Evolutionary conservation across 2,113 vertebrate genomes (phyloP).

Genomic region (Mormyrus lacerda): DNA sequence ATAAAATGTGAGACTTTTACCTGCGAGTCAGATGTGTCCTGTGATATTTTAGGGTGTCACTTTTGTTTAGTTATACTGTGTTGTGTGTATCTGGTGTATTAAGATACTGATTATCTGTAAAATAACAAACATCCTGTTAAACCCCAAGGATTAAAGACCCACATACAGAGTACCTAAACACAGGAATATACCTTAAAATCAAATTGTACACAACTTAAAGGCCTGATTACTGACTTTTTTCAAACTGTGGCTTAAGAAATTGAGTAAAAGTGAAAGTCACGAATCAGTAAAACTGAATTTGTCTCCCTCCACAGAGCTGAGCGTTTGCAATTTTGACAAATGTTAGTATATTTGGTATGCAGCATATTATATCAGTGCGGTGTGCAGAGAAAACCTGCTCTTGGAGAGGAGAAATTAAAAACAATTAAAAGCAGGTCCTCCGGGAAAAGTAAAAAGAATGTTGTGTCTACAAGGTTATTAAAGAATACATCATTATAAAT

Average conservation of each 20-base stretch:
- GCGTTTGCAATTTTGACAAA: neutral
- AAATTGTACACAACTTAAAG: constrained; percentile 21
- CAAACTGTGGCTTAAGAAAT: constrained; percentile 8
- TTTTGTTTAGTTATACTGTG: neutral
- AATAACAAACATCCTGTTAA: constrained; percentile 28
- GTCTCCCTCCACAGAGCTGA: neutral
- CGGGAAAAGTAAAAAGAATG: neutral
- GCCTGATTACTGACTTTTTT: constrained; percentile 5
- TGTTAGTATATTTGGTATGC: constrained; percentile 1
- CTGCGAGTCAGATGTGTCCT: neutral
- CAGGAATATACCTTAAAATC: constrained; percentile 2
- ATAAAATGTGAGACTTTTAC: neutral
- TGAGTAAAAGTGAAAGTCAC: constrained; percentile 1
- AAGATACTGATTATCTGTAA: constrained; percentile 23
- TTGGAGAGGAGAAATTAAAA: neutral
- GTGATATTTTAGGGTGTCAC: neutral
- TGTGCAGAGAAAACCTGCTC: neutral
- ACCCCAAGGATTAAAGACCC: constrained; percentile 35
- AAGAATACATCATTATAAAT: neutral
- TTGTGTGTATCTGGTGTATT: neutral
- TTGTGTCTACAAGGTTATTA: neutral
- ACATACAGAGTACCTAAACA: constrained; percentile 29
- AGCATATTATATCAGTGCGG: neutral
- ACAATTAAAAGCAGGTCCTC: neutral
- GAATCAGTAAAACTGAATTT: constrained; percentile 18